A percentile compares a stretch with the other conserved stretches of the same genome.
phyloP scores from a whole-genome alignment of 2,888 invertebrate species.

The Pogonocherus hispidulus region DNA sequence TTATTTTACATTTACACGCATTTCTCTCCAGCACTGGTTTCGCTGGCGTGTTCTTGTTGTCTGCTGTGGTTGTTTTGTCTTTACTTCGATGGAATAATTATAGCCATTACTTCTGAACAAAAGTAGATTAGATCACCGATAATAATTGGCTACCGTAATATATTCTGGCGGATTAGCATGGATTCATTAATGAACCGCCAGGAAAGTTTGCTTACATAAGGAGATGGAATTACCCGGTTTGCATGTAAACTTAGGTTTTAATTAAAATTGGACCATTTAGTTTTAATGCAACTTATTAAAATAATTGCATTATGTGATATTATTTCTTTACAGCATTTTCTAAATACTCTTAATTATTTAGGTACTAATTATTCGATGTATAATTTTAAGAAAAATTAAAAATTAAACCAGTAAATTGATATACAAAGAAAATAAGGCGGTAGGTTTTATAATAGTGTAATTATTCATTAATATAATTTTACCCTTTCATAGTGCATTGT shows the following conservation, averaged over 20 bases:
- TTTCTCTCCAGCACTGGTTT: conserved; percentile 55
- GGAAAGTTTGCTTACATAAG: conserved; percentile 42
- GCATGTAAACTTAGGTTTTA: conserved; percentile 2
- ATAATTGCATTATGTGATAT: too few species aligned
- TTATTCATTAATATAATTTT: too few species aligned
- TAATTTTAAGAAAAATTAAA: too few species aligned
- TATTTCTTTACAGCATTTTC: too few species aligned
- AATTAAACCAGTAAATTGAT: too few species aligned
- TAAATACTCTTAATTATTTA: too few species aligned
- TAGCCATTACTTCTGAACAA: conserved; percentile 60
- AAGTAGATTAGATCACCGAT: conserved; percentile 60
- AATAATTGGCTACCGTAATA: conserved; percentile 59
- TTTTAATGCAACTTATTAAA: neutral
- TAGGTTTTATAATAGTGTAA: too few species aligned
- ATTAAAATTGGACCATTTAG: neutral
- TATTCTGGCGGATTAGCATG: conserved; percentile 54
- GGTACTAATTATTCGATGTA: too few species aligned
- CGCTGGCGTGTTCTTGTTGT: conserved; percentile 45
- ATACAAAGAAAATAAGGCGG: too few species aligned
- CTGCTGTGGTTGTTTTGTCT: conserved; percentile 50
- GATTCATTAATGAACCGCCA: conserved; percentile 55
- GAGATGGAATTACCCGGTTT: conserved; percentile 19
- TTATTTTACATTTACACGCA: conserved; percentile 68
- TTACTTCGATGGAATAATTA: conserved; percentile 58
- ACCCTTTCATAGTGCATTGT: too few species aligned